Evolutionary conservation across 2,113 vertebrate species (phyloP).

Genomic region (Aythya baeri): DNA sequence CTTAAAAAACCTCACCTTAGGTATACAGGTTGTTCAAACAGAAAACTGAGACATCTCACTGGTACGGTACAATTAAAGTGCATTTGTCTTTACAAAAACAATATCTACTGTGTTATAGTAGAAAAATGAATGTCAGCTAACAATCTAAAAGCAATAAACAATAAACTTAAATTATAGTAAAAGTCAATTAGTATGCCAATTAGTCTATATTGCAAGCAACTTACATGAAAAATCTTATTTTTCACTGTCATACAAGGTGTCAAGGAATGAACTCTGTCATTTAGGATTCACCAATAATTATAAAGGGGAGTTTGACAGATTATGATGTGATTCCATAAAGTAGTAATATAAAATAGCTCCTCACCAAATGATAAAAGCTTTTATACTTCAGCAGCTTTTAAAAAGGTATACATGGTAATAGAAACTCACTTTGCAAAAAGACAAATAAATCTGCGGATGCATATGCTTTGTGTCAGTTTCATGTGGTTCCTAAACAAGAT

Average conservation of each 20-base stretch:
- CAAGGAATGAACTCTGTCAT: constrained; percentile 55
- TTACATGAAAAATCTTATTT: constrained; percentile 53
- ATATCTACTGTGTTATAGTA: background rate
- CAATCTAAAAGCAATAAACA: constrained; percentile 56
- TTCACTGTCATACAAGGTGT: constrained; percentile 57
- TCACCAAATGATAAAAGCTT: constrained; percentile 69
- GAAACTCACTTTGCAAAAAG: constrained; percentile 69
- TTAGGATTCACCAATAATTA: constrained; percentile 75
- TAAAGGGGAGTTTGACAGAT: constrained; percentile 55
- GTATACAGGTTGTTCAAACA: background rate
- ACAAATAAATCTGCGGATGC: constrained; percentile 68
- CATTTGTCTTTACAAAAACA: constrained; percentile 56
- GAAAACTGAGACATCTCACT: constrained; percentile 1
- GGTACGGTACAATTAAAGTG: constrained; percentile 51
- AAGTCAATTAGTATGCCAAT: constrained; percentile 69
- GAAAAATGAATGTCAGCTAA: constrained; percentile 57
- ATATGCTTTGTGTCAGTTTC: constrained; percentile 69
- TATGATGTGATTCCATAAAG: constrained; percentile 63
- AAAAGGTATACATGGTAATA: constrained; percentile 64
- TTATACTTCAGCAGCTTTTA: constrained; percentile 64
- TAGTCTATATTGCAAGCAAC: constrained; percentile 62
- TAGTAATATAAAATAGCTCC: constrained; percentile 59
- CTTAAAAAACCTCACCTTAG: background rate
- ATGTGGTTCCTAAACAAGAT: constrained; percentile 66
- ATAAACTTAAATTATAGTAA: constrained; percentile 66